Conservation (phyloP, 2,888 invertebrate genomes). For the Lasioglossum villosulum region DNA sequence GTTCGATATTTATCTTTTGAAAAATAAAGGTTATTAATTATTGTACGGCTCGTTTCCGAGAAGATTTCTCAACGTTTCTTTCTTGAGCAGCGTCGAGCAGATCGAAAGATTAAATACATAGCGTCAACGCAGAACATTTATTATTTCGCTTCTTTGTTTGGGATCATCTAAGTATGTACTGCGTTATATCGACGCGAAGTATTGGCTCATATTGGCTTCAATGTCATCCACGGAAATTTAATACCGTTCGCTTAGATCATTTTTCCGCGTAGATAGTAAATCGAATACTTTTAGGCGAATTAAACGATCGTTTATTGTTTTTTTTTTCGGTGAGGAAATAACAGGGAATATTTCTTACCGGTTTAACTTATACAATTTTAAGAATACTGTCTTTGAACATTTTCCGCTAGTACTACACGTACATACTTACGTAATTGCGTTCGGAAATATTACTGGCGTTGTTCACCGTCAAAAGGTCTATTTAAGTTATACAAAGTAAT, state of each 20-base stretch:
- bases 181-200: neutral
- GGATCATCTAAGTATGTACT: neutral
- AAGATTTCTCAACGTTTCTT: neutral
- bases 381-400: neutral
- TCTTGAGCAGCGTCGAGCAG: neutral
- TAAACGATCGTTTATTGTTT: neutral
- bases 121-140: neutral
- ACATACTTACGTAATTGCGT: neutral
- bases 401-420: neutral
- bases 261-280: neutral
- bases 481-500: neutral
- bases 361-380: neutral
- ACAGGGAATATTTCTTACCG: neutral
- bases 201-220: neutral
- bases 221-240: neutral
- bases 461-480: neutral
- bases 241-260: neutral
- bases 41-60: neutral
- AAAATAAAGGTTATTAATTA: neutral
- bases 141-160: slow-evolving; percentile 8
- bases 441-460: neutral
- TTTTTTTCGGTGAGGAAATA: neutral
- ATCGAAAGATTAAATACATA: neutral
- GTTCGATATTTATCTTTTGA: neutral
- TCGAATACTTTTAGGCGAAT: neutral